These are phyloP conservation scores for Leuctra nigra DNA, from an alignment of 2,888 invertebrate genomes.

Conservation along the genomic window DNA sequence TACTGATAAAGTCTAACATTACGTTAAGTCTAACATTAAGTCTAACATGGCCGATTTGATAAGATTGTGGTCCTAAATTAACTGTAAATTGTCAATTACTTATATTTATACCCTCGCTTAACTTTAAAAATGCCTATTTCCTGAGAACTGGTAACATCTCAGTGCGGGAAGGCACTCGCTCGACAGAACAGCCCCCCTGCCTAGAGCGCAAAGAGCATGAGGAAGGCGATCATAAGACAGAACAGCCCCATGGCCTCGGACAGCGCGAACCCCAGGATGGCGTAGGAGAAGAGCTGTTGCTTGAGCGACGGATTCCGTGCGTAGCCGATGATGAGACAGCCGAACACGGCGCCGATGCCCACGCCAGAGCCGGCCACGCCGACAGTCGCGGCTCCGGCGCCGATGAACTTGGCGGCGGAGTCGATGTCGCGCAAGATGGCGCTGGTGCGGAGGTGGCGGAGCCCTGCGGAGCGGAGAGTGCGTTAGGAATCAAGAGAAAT, in stretches of 20 bases:
- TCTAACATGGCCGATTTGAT: too few relatives aligned
- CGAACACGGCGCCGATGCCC: slow-evolving; percentile 97
- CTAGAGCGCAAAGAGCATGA: slow-evolving; percentile 92
- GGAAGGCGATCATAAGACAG: slow-evolving; percentile 97
- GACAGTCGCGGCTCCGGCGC: slow-evolving; percentile 99
- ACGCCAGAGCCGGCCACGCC: slow-evolving; percentile 99
- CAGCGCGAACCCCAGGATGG: slow-evolving; percentile 94
- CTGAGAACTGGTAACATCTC: too few relatives aligned
- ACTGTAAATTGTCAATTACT: too few relatives aligned
- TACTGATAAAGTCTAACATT: too few relatives aligned
- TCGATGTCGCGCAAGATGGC: slow-evolving; percentile 93
- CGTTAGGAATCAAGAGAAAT: too few relatives aligned
- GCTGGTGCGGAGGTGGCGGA: slow-evolving; percentile 84
- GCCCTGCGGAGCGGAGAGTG: too few relatives aligned
- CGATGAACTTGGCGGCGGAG: slow-evolving; percentile 99
- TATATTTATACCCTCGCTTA: too few relatives aligned
- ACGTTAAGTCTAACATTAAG: too few relatives aligned
- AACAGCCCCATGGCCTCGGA: slow-evolving; percentile 99
- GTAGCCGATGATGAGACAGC: slow-evolving; percentile 92
- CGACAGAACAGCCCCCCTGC: too few relatives aligned
- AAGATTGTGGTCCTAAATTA: too few relatives aligned
- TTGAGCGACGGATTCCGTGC: slow-evolving; percentile 95
- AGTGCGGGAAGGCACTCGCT: too few relatives aligned
- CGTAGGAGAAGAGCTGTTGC: slow-evolving; percentile 96
- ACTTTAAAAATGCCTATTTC: too few relatives aligned